Conservation (phyloP, 2,113 vertebrate species). For the Cnemophilus loriae region DNA sequence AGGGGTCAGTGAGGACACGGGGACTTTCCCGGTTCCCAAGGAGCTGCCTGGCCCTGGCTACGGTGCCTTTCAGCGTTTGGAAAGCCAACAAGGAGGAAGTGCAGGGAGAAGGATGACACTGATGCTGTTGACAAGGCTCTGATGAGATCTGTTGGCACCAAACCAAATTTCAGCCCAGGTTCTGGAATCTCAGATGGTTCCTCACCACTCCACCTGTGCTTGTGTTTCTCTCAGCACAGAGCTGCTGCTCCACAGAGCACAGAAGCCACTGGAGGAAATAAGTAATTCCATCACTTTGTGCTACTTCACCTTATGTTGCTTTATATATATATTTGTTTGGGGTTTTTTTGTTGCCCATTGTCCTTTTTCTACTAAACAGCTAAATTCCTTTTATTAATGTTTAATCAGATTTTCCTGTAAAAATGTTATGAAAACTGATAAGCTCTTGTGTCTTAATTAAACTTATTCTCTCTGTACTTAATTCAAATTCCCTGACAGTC, state of each 20-base stretch:
- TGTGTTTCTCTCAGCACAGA: neutral
- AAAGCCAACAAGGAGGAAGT: neutral
- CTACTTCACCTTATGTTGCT: neutral
- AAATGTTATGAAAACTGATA: neutral
- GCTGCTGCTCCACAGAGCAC: neutral
- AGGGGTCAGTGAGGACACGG: accelerated
- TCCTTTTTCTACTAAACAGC: neutral
- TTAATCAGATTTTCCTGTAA: neutral
- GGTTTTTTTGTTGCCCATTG: neutral
- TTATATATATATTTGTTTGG: neutral
- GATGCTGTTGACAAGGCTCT: neutral
- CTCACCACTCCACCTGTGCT: accelerated
- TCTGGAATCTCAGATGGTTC: neutral
- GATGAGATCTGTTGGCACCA: neutral
- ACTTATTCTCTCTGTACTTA: neutral
- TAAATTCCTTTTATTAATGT: neutral
- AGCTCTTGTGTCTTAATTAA: neutral
- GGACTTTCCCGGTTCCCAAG: neutral
- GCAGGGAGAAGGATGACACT: neutral
- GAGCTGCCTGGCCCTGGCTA: neutral
- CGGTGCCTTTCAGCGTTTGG: neutral
- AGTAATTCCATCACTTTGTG: neutral
- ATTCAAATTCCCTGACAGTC: neutral
- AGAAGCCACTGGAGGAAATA: neutral
- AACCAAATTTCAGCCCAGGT: neutral